These are phyloP conservation scores for Blastobasis lacticolella DNA, from an alignment of 2,888 invertebrate species.

Conservation along the genomic window DNA sequence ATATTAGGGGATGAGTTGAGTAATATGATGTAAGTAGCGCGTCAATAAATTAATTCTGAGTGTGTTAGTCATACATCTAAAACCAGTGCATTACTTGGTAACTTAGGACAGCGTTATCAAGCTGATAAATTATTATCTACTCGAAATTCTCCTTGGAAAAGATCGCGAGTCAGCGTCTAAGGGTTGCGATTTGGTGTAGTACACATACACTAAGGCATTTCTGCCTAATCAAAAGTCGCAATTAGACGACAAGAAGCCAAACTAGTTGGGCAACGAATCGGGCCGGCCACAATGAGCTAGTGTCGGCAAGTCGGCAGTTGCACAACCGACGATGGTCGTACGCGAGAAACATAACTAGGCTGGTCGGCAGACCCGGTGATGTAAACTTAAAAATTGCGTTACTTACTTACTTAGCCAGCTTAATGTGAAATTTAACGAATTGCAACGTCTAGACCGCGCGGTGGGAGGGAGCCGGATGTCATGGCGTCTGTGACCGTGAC, in stretches of 20 bases:
- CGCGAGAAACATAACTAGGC: conserved; percentile 73
- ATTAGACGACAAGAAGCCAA: conserved; percentile 65
- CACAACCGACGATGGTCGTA: conserved; percentile 70
- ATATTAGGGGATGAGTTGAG: too few relatives aligned
- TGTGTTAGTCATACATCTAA: too few relatives aligned
- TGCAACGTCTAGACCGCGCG: conserved; percentile 44
- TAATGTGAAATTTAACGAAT: conserved; percentile 60
- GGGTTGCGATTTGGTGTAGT: too few relatives aligned
- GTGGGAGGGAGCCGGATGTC: conserved; percentile 57
- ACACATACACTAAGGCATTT: too few relatives aligned
- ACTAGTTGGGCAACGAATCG: conserved; percentile 63
- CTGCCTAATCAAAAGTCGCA: conserved; percentile 48
- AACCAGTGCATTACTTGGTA: too few relatives aligned
- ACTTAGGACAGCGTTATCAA: too few relatives aligned
- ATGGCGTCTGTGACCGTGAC: conserved; percentile 44
- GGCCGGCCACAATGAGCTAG: conserved; percentile 65
- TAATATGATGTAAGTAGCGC: too few relatives aligned
- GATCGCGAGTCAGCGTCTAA: too few relatives aligned
- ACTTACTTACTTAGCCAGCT: conserved; percentile 67
- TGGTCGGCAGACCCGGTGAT: conserved; percentile 62
- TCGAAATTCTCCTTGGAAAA: too few relatives aligned
- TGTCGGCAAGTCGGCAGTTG: conserved; percentile 65
- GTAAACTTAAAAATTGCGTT: conserved; percentile 74
- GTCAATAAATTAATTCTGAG: too few relatives aligned
- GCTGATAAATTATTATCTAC: too few relatives aligned